These are phyloP conservation scores for Papilio elwesi DNA, from an alignment of 2,888 invertebrate species.

Conservation along the genomic window DNA sequence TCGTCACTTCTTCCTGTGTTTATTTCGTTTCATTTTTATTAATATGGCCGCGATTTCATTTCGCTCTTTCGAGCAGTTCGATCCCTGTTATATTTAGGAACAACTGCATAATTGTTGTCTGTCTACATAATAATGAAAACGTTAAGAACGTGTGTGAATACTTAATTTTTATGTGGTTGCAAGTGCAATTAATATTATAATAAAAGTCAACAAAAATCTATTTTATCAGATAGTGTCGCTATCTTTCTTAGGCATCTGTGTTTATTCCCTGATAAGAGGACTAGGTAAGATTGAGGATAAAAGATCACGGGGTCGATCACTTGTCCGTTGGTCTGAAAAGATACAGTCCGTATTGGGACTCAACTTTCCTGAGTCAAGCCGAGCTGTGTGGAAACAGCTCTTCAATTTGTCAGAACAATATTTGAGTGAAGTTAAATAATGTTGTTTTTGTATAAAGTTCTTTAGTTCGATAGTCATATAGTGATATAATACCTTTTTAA, in stretches of 20 bases:
- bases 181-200: neutral
- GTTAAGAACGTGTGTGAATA: neutral
- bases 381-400: no score
- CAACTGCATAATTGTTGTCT: neutral
- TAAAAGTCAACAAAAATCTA: neutral
- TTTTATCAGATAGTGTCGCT: conserved; percentile 15
- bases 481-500: no score
- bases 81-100: neutral
- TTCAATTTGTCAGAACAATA: no score
- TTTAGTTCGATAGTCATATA: no score
- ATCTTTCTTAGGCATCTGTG: conserved; percentile 11
- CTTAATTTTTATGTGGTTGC: neutral
- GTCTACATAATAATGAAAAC: no score
- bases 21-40: conserved; percentile 7
- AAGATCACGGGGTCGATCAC: no score
- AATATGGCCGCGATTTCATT: neutral
- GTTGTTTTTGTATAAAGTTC: no score
- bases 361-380: no score
- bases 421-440: no score
- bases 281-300: neutral
- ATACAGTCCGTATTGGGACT: no score
- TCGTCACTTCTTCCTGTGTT: conserved; percentile 46
- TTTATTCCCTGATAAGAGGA: conserved; percentile 1
- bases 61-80: neutral
- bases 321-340: no score